These are phyloP conservation scores for Leptarthrus brevirostris DNA, from an alignment of 2,888 invertebrate genomes.

Conservation along the genomic window DNA sequence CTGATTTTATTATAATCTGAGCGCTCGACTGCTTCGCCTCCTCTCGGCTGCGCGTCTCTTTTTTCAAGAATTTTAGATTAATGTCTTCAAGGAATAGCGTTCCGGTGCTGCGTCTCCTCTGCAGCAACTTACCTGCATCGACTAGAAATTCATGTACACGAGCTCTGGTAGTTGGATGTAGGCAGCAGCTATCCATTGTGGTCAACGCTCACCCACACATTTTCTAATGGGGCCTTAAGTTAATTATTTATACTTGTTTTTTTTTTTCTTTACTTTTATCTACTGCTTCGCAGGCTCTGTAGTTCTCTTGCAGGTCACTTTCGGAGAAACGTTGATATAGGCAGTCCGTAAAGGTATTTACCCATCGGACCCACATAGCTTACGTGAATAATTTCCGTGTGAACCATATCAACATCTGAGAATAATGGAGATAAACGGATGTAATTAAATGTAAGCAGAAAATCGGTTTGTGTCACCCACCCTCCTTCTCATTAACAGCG, in stretches of 20 bases:
- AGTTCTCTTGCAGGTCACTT: background rate
- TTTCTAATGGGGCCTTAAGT: conserved; percentile 31
- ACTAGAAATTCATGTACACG: conserved; percentile 9
- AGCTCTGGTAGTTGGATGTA: conserved; percentile 7
- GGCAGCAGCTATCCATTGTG: conserved; percentile 23
- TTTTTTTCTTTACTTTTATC: conserved; percentile 12
- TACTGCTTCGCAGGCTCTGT: conserved; percentile 6
- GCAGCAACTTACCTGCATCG: conserved; percentile 5
- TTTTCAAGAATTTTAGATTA: conserved; percentile 29
- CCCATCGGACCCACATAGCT: background rate
- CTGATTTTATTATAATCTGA: conserved; percentile 21
- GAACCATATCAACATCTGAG: background rate
- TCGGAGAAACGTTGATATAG: too few relatives aligned
- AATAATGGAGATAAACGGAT: background rate
- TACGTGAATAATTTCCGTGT: background rate
- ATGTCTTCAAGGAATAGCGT: conserved; percentile 3
- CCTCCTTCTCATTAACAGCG: background rate
- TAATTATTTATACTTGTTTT: conserved; percentile 38
- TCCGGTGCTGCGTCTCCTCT: background rate
- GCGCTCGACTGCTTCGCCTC: background rate
- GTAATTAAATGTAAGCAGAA: background rate
- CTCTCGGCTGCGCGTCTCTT: background rate
- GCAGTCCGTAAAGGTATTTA: too few relatives aligned
- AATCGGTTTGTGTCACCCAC: background rate
- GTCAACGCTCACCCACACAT: conserved; percentile 35